Conservation (phyloP, 2,797 vertebrate species). For the Eidolon dupreanum region DNA sequence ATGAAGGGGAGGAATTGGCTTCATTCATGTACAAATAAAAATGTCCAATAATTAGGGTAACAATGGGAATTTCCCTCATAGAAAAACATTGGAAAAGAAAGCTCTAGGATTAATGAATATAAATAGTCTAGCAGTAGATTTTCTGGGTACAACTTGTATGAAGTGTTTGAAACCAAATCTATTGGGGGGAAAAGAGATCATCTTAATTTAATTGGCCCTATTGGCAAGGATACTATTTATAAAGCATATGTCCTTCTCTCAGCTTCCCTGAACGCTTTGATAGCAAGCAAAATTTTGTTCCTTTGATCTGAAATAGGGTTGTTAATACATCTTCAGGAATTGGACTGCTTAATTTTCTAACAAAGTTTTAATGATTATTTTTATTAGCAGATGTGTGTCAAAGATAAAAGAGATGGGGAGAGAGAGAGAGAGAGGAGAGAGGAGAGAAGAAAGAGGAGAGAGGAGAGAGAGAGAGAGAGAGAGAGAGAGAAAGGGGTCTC, state of each 20-base stretch:
- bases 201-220: slow-evolving; percentile 52
- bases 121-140: not conserved
- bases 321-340: not conserved
- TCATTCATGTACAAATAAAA: slow-evolving; percentile 43
- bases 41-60: not conserved
- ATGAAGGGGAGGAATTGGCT: not conserved
- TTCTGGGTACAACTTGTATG: slow-evolving; percentile 15
- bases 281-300: not conserved
- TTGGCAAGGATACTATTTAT: slow-evolving; percentile 41
- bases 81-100: slow-evolving; percentile 41
- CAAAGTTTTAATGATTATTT: not conserved
- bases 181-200: not conserved
- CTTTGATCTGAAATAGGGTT: slow-evolving; percentile 22
- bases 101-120: not conserved
- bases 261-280: not conserved
- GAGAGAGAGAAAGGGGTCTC: not conserved
- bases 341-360: slow-evolving; percentile 1
- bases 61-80: slow-evolving; percentile 6
- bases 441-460: too few species aligned
- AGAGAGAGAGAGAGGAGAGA: too few species aligned
- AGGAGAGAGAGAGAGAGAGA: too few species aligned
- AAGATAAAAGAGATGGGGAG: too few species aligned
- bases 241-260: slow-evolving; percentile 40
- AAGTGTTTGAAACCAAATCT: slow-evolving; percentile 39
- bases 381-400: not conserved